These are phyloP conservation scores for Cladorhizidae sp. DNA, from an alignment of 37 sponge, comb jelly and placozoan genomes.

Conservation along the genomic window DNA sequence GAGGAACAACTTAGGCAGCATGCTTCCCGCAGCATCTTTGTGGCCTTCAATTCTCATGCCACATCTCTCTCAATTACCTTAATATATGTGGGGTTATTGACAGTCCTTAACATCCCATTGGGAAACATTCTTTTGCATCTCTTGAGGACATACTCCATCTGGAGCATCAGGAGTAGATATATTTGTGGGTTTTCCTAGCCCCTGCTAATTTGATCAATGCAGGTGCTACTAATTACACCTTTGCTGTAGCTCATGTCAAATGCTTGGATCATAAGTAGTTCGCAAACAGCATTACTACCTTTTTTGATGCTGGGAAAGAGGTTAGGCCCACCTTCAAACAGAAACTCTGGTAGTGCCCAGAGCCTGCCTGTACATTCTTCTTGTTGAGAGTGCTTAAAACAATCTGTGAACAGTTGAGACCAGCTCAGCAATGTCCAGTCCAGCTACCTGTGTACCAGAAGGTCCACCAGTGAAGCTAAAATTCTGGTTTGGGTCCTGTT, in stretches of 20 bases:
- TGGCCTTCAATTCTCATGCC: no score
- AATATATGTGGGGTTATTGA: no score
- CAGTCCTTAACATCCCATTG: no score
- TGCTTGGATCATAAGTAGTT: neutral
- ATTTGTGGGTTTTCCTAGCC: neutral
- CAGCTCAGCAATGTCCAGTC: constrained; percentile 31
- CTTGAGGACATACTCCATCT: constrained; percentile 1
- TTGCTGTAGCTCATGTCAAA: neutral
- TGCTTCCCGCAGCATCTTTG: neutral
- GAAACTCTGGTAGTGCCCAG: neutral
- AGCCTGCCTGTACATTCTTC: neutral
- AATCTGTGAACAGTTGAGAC: neutral
- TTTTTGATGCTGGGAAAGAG: neutral
- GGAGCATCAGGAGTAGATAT: constrained; percentile 1
- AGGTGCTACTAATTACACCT: constrained; percentile 1
- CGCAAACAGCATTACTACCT: neutral
- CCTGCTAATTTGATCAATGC: constrained; percentile 1
- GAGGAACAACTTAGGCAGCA: neutral
- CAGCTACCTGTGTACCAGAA: constrained; percentile 1
- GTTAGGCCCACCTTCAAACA: neutral
- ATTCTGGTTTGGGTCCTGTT: neutral
- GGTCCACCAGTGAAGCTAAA: constrained; percentile 9
- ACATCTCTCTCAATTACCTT: no score
- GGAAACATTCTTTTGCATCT: neutral
- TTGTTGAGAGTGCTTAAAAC: neutral